Evolutionary conservation across 2,888 invertebrate genomes (phyloP).

Genomic region (Epirrhoe tristata): DNA sequence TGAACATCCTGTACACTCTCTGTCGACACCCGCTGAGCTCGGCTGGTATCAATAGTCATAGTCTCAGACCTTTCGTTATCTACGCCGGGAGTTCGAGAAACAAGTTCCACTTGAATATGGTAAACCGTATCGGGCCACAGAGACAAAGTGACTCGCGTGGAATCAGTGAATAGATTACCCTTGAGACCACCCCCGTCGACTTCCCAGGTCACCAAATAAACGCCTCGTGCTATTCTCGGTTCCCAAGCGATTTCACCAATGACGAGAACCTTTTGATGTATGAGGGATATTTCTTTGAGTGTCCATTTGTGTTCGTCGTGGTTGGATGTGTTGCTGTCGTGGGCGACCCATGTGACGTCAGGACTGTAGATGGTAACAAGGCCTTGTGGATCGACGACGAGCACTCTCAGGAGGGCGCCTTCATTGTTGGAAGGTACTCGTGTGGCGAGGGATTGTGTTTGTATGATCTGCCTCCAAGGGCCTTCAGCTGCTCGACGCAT

Average conservation of each 20-base stretch:
- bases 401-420: conserved; percentile 87
- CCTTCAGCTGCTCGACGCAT: conserved; percentile 88
- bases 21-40: conserved; percentile 87
- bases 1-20: conserved; percentile 87
- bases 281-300: conserved; percentile 88
- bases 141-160: conserved; percentile 91
- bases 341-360: conserved; percentile 86
- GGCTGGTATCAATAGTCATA: conserved; percentile 87
- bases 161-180: conserved; percentile 93
- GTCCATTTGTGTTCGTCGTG: conserved; percentile 86
- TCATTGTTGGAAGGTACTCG: conserved; percentile 87
- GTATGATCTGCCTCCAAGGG: conserved; percentile 88
- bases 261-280: conserved; percentile 89
- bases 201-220: conserved; percentile 94
- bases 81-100: conserved; percentile 86
- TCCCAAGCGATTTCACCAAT: conserved; percentile 91
- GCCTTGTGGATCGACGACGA: conserved; percentile 89
- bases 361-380: conserved; percentile 90
- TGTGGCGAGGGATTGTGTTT: conserved; percentile 87
- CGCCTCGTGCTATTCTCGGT: conserved; percentile 87
- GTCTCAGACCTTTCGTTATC: conserved; percentile 87
- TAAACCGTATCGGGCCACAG: conserved; percentile 93
- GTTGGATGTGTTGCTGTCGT: conserved; percentile 80
- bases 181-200: conserved; percentile 92
- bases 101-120: conserved; percentile 91